A percentile compares a stretch with the other conserved stretches of the same genome.
These are phyloP conservation scores for Motacilla alba DNA, from an alignment of 2,113 vertebrate species.

Conservation along the genomic window DNA sequence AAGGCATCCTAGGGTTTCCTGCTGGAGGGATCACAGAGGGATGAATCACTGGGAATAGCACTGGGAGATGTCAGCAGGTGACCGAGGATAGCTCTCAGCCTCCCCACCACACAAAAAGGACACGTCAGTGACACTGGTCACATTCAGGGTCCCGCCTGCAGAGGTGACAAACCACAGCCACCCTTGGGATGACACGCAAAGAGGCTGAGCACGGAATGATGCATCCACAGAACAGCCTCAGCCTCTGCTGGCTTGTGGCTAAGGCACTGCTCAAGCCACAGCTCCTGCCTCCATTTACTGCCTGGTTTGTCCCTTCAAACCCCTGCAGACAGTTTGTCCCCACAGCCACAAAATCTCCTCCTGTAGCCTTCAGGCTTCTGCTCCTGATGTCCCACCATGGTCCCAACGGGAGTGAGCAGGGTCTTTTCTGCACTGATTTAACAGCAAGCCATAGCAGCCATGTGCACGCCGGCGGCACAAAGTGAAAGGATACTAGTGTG, in stretches of 20 bases:
- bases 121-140: not conserved
- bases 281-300: not conserved
- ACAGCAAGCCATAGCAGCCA: not conserved
- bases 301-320: not conserved
- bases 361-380: not conserved
- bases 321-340: not conserved
- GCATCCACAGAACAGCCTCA: not conserved
- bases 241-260: not conserved
- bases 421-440: not conserved
- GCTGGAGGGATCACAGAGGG: not conserved
- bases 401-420: accelerated
- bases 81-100: not conserved
- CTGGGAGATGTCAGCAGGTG: conserved; percentile 7
- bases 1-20: not conserved
- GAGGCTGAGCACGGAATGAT: accelerated
- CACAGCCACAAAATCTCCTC: not conserved
- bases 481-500: not conserved
- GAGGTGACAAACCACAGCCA: conserved; percentile 35
- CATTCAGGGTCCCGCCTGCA: not conserved
- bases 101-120: not conserved
- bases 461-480: not conserved
- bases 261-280: not conserved
- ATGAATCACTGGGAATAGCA: not conserved
- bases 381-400: not conserved
- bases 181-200: not conserved